A percentile compares a stretch with the other conserved stretches of the same genome.
These are phyloP conservation scores for Malurus leucopterus DNA, from an alignment of 2,797 vertebrate genomes.

Conservation along the genomic window DNA sequence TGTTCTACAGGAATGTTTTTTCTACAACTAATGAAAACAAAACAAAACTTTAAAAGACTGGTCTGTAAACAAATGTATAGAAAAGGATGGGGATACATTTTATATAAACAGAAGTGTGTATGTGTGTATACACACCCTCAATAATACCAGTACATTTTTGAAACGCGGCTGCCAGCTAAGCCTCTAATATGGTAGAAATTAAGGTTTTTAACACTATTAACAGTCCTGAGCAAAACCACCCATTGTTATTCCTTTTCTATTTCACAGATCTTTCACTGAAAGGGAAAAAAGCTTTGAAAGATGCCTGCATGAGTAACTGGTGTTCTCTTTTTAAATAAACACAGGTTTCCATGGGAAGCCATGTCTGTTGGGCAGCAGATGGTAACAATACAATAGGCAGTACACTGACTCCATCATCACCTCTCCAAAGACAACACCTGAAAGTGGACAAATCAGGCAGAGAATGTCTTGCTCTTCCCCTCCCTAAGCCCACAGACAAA, in stretches of 20 bases:
- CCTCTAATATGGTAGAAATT: background rate
- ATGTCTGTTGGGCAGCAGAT: background rate
- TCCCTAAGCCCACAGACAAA: background rate
- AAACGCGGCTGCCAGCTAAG: background rate
- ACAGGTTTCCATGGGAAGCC: background rate
- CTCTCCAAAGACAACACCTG: background rate
- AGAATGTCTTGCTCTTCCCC: background rate
- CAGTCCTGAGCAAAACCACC: background rate
- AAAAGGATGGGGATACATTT: background rate
- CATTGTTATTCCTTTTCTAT: background rate
- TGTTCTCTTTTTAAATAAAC: background rate
- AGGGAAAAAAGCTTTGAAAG: background rate
- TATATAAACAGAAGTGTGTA: background rate
- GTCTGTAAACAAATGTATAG: background rate
- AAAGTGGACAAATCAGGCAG: background rate
- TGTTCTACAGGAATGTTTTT: background rate
- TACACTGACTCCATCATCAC: background rate
- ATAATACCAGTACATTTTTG: background rate
- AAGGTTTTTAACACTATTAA: background rate
- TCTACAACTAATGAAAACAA: background rate
- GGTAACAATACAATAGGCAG: background rate
- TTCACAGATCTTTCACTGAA: background rate
- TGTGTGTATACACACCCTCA: background rate
- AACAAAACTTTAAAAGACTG: background rate
- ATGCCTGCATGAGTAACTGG: background rate